phyloP scores from a whole-genome alignment of 2,888 invertebrate species.

The Nymphalis polychloros region DNA sequence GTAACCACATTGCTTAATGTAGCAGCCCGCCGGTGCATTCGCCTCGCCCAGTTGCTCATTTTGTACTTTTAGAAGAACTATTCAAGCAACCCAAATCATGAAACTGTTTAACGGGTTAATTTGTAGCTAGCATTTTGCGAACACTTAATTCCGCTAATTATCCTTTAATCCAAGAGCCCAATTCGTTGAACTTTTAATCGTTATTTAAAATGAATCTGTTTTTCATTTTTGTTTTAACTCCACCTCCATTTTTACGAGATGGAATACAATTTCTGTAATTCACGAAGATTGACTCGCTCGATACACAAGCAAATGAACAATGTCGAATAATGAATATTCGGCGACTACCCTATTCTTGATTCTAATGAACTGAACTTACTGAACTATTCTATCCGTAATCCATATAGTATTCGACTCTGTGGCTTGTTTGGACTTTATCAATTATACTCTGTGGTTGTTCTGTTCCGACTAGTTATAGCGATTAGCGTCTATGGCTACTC shows the following conservation, averaged over 20 bases:
- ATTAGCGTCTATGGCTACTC: too few relatives aligned
- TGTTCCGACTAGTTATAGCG: too few relatives aligned
- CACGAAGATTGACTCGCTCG: slow-evolving; percentile 26
- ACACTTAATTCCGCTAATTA: slow-evolving; percentile 14
- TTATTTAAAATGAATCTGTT: slow-evolving; percentile 15
- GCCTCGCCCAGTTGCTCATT: slow-evolving; percentile 96
- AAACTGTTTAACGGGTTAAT: slow-evolving; percentile 21
- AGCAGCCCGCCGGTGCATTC: slow-evolving; percentile 95
- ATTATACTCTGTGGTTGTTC: neutral
- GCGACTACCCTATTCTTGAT: neutral
- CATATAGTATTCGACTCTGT: neutral
- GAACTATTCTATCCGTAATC: slow-evolving; percentile 6
- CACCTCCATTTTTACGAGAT: slow-evolving; percentile 40
- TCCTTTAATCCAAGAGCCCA: slow-evolving; percentile 22
- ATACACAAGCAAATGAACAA: slow-evolving; percentile 32
- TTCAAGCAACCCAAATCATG: slow-evolving; percentile 18
- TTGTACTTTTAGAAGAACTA: slow-evolving; percentile 44
- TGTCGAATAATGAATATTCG: neutral
- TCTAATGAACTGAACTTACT: slow-evolving; percentile 5
- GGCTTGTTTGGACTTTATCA: neutral
- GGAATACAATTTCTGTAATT: slow-evolving; percentile 27
- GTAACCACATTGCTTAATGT: slow-evolving; percentile 95
- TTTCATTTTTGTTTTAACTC: slow-evolving; percentile 35
- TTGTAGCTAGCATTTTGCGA: slow-evolving; percentile 28
- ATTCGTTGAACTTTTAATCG: slow-evolving; percentile 13